Evolutionary conservation across 2,113 vertebrate species (phyloP).

Genomic region (Nyctibius bracteatus): DNA sequence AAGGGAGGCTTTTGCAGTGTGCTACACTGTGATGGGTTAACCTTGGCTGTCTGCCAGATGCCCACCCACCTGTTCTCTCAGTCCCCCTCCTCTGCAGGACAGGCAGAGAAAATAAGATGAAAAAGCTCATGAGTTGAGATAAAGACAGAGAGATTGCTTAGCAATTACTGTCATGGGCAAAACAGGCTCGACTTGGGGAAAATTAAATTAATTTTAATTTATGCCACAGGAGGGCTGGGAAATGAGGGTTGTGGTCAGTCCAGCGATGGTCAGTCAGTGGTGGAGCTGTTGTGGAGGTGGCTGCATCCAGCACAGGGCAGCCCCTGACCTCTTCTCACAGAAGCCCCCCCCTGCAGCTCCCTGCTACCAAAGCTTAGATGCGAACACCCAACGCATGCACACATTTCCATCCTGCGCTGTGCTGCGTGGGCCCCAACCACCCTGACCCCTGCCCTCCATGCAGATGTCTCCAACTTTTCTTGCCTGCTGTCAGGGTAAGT

Average conservation of each 20-base stretch:
- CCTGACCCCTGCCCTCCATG: conserved; percentile 37
- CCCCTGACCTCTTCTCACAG: not conserved
- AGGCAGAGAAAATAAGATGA: not conserved
- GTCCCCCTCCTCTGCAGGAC: not conserved
- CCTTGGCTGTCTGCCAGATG: not conserved
- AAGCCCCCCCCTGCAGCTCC: not conserved
- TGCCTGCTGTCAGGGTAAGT: conserved; percentile 52
- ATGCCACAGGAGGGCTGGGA: not conserved
- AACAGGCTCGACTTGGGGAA: not conserved
- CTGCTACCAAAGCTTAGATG: not conserved
- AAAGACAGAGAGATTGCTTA: not conserved
- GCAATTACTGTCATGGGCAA: not conserved
- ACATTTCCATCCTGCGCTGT: not conserved
- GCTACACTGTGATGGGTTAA: not conserved
- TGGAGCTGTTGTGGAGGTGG: not conserved
- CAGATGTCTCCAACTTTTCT: conserved; percentile 64
- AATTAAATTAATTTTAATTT: not conserved
- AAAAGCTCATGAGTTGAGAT: not conserved
- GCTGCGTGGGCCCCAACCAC: not conserved
- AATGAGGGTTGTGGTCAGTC: not conserved
- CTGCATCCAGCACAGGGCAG: not conserved
- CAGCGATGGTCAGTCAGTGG: not conserved
- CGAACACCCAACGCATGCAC: not conserved
- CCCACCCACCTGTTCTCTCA: not conserved
- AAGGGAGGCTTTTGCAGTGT: not conserved